Conservation (phyloP, 1,140 invertebrate species). For the Apis cerana region DNA sequence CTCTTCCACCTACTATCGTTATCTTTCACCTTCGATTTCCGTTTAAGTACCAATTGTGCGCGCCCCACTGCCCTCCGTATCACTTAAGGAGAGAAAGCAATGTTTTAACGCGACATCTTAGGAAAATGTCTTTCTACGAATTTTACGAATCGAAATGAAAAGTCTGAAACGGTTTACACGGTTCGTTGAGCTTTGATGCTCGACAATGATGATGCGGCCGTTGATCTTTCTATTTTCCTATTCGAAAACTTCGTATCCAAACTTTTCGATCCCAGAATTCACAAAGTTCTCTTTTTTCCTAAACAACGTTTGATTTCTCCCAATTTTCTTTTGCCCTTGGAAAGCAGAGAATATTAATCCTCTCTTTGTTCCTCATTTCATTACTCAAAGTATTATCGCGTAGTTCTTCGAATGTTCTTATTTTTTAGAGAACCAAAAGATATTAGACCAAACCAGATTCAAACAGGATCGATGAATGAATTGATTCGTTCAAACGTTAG, state of each 20-base stretch:
- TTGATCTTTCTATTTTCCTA: not conserved
- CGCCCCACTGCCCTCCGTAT: conserved; percentile 30
- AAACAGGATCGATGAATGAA: too few relatives aligned
- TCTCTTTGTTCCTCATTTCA: not conserved
- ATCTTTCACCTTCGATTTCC: conserved; percentile 50
- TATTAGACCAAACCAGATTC: too few relatives aligned
- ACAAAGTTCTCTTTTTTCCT: not conserved
- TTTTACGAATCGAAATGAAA: conserved; percentile 24
- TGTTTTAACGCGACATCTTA: conserved; percentile 39
- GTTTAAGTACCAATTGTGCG: conserved; percentile 24
- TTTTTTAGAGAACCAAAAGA: too few relatives aligned
- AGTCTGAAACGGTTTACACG: not conserved
- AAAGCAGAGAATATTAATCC: too few relatives aligned
- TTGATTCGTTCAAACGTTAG: not conserved
- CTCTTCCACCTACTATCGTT: not conserved
- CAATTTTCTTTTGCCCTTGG: not conserved
- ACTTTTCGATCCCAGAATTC: not conserved
- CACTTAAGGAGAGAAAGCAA: conserved; percentile 37
- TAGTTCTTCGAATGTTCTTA: too few relatives aligned
- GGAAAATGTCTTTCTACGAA: not conserved
- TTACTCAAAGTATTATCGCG: too few relatives aligned
- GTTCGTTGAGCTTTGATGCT: not conserved
- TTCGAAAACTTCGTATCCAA: not conserved
- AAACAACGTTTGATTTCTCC: not conserved
- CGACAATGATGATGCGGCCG: not conserved